Evolutionary conservation across 1,140 invertebrate genomes (phyloP).

Genomic region (Platorchestia sp.): DNA sequence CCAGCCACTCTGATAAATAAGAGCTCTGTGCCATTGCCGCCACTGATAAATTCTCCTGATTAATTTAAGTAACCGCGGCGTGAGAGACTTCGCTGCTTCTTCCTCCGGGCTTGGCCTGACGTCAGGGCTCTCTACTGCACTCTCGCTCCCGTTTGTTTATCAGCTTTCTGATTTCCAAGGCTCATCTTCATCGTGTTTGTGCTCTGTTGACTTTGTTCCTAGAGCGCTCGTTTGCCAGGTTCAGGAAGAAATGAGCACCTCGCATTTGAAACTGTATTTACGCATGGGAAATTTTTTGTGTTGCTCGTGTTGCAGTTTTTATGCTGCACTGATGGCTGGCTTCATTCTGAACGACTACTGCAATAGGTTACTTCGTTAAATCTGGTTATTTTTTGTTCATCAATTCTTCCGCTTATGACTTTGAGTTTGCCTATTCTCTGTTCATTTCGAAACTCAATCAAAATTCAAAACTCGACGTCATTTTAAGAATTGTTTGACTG

Average conservation of each 20-base stretch:
- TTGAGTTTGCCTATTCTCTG: background rate
- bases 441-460: background rate
- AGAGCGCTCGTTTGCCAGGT: background rate
- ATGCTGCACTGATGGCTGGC: background rate
- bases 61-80: slow-evolving; percentile 39
- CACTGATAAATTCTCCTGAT: slow-evolving; percentile 53
- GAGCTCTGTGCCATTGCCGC: slow-evolving; percentile 33
- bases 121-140: background rate
- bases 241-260: background rate
- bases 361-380: background rate
- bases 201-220: background rate
- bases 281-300: background rate
- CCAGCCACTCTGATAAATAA: slow-evolving; percentile 51
- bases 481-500: background rate
- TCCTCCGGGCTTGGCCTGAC: background rate
- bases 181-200: background rate
- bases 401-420: background rate
- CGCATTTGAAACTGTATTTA: background rate
- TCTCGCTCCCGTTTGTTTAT: background rate
- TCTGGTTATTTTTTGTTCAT: background rate
- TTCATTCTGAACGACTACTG: background rate
- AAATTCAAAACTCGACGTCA: background rate
- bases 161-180: background rate
- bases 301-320: background rate
- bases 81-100: background rate